Base-by-base conservation (phyloP, 2,113 vertebrate genomes). In the Peromyscus maniculatus region DNA sequence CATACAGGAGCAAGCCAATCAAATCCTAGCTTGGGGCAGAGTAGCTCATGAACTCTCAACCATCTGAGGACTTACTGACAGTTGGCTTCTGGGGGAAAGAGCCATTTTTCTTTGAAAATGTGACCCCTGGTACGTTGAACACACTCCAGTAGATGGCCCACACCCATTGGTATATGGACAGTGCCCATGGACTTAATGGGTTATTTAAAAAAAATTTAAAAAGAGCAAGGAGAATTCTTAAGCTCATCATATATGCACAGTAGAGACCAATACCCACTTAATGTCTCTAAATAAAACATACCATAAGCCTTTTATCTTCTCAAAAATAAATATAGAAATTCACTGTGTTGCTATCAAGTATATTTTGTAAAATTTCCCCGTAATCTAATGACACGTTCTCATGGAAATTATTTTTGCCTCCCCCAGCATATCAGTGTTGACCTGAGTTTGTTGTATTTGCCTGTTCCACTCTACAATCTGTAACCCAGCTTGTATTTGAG, bases 351-450 rank as follows among this genome's bases (percentile, higher is more conserved):
- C 36, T 49, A 5, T 66, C 1, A 7, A 66, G 21, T 3, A 1
- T 28, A 55, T 78, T 59, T 72, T 55, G 52, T 4, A 12, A 74
- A 80, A 80, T 49, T 31, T 83, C 21, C 9, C 7, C 62, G 72
- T 13, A 46, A 21, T n/a, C 71, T 69, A 66, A 1, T 33, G 67
- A 87, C 83, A 97, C 1, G 8, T 31, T 89, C 78, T 95, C 82
- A 46, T 93, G 67, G 87, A 87, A 89, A 91, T 71, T 15, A 93
- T 49, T 91, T 93, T 95, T 95, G 52, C 57, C 26, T 49, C 84
- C 84, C 67, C 36, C 57, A 83, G n/a, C 2, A 64, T 13, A 55
- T 43, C 17, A 52, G 33, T 79, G 91, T 49, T 93, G 89, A 95
- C 59, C 0, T 16, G 52, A 36, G 83, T 59, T 94, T 31, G 62